phyloP scores from a whole-genome alignment of 2,888 invertebrate genomes.

The Latrodectus elegans region DNA sequence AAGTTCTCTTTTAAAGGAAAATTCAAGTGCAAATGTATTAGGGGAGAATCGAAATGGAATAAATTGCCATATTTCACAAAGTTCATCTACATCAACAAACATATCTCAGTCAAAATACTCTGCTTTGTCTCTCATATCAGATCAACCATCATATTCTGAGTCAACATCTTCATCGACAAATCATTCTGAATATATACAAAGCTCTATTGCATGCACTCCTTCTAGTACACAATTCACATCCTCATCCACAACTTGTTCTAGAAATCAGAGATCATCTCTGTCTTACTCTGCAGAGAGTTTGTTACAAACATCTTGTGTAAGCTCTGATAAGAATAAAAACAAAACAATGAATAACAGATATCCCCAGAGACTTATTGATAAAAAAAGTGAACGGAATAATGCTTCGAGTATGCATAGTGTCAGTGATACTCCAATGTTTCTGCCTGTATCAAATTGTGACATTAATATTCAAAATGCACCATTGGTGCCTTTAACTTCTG shows the following conservation, averaged over 20 bases:
- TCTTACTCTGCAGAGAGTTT: constrained; percentile 70
- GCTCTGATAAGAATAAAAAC: constrained; percentile 52
- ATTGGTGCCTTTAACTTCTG: constrained; percentile 61
- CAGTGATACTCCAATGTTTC: constrained; percentile 52
- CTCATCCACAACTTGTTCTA: constrained; percentile 32
- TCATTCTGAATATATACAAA: constrained; percentile 48
- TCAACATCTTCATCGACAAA: constrained; percentile 39
- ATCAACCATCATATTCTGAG: constrained; percentile 58
- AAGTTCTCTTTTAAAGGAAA: constrained; percentile 62
- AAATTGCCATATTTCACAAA: constrained; percentile 22
- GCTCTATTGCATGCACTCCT: constrained; percentile 46
- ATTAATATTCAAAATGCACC: constrained; percentile 62
- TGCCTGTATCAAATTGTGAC: constrained; percentile 61
- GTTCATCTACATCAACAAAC: constrained; percentile 35
- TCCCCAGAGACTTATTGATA: constrained; percentile 33
- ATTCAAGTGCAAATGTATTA: constrained; percentile 37
- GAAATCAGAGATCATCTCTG: constrained; percentile 51
- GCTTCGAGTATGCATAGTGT: constrained; percentile 41
- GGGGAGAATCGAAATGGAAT: constrained; percentile 42
- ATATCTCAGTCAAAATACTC: constrained; percentile 64
- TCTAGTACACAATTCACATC: constrained; percentile 52
- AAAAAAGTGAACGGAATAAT: constrained; percentile 38
- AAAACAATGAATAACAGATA: constrained; percentile 38
- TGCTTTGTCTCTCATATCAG: constrained; percentile 62
- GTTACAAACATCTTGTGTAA: constrained; percentile 61